A percentile compares a stretch with the other conserved stretches of the same genome.
These are phyloP conservation scores for Heteronetta atricapilla DNA, from an alignment of 2,113 vertebrate species.

Conservation along the genomic window DNA sequence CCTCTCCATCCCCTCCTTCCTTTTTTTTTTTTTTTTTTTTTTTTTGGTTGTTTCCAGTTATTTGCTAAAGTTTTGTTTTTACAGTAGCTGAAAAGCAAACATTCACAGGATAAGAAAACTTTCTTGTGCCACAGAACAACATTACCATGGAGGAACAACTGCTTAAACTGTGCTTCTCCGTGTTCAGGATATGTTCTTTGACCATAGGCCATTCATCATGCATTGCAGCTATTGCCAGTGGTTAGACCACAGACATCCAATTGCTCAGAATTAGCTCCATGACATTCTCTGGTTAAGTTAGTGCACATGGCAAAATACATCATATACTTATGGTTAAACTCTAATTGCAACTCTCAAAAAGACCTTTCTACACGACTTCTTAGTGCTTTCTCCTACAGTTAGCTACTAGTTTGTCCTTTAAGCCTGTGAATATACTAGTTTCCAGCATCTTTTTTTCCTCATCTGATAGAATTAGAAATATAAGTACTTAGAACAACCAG, in stretches of 20 bases:
- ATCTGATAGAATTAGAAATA: constrained; percentile 7
- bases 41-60: neutral
- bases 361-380: neutral
- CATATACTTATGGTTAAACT: constrained; percentile 33
- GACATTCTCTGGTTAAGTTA: constrained; percentile 56
- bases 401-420: neutral
- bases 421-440: neutral
- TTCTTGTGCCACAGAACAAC: constrained; percentile 25
- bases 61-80: constrained; percentile 5
- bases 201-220: constrained; percentile 60
- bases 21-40: neutral
- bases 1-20: too few species aligned
- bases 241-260: constrained; percentile 69
- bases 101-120: neutral
- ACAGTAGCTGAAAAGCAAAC: constrained; percentile 39
- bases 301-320: constrained; percentile 43
- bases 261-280: constrained; percentile 57
- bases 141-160: neutral
- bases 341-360: neutral
- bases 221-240: constrained; percentile 29
- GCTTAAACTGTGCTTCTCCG: neutral
- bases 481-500: neutral
- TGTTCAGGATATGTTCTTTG: constrained; percentile 62
- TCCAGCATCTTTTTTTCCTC: neutral
- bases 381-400: neutral